phyloP scores from a whole-genome alignment of 1,140 invertebrate genomes.

The Papilio polyxenes region DNA sequence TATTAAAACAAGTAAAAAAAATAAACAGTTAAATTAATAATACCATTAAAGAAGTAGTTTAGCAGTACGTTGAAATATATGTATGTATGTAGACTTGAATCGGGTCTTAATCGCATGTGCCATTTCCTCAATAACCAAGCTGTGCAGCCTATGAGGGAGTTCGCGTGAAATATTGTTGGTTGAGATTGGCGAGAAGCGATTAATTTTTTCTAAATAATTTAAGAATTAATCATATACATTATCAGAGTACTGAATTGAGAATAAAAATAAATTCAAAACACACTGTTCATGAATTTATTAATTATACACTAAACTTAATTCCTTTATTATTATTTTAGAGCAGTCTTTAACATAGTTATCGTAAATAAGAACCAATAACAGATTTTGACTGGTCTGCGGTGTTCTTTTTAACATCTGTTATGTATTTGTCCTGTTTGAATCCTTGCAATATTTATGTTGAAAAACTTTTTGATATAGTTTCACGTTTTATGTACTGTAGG shows the following conservation, averaged over 20 bases:
- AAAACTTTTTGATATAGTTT: not conserved
- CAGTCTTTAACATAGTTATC: no score
- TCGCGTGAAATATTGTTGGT: not conserved
- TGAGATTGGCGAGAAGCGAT: not conserved
- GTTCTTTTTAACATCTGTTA: not conserved
- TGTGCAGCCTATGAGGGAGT: conserved; percentile 63
- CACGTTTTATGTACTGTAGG: not conserved
- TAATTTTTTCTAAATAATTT: not conserved
- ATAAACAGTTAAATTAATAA: not conserved
- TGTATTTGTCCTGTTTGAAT: not conserved
- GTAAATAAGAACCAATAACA: no score
- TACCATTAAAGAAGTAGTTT: not conserved
- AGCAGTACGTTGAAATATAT: not conserved
- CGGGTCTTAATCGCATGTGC: conserved; percentile 71
- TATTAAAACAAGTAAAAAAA: no score
- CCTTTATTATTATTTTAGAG: no score
- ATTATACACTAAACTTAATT: no score
- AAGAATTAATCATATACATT: no score
- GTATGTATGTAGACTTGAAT: conserved; percentile 42
- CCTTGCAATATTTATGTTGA: no score
- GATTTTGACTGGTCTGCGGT: no score
- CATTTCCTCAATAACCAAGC: conserved; percentile 77
- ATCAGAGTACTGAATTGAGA: no score
- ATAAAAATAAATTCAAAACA: no score
- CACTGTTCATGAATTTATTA: no score